A percentile compares a stretch with the other conserved stretches of the same genome.
Conservation (phyloP, 2,888 invertebrate species). For the Phlogophora meticulosa region DNA sequence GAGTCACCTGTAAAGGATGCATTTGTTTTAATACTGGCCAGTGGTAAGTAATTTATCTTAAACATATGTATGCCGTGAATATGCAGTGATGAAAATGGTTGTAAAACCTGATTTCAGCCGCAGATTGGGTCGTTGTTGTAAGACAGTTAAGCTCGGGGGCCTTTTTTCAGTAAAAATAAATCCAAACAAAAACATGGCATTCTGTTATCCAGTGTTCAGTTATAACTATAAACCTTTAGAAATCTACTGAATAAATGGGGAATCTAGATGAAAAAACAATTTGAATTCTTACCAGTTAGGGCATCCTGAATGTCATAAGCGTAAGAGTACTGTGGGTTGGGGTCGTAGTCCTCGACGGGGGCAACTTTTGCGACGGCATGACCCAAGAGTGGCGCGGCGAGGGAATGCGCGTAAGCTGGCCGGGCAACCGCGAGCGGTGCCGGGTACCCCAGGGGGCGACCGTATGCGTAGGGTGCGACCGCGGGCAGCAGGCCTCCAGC, state of each 20-base stretch:
- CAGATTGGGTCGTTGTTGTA: too few species aligned
- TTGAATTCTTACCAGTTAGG: constrained; percentile 90
- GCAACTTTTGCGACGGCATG: constrained; percentile 81
- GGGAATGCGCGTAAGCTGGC: constrained; percentile 62
- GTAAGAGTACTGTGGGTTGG: constrained; percentile 93
- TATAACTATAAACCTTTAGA: too few species aligned
- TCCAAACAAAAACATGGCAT: too few species aligned
- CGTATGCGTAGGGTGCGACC: constrained; percentile 78
- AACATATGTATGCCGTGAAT: background rate
- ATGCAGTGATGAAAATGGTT: background rate
- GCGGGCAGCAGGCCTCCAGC: constrained; percentile 76
- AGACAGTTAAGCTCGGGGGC: too few species aligned
- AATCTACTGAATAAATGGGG: too few species aligned
- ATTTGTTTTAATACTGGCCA: background rate
- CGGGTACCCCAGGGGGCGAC: constrained; percentile 72
- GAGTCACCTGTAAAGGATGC: constrained; percentile 81
- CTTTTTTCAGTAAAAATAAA: background rate
- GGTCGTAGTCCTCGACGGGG: constrained; percentile 91
- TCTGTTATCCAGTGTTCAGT: too few species aligned
- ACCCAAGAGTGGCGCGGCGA: constrained; percentile 71
- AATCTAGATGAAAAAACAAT: too few species aligned
- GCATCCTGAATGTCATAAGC: constrained; percentile 93
- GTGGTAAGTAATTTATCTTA: background rate
- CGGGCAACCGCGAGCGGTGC: constrained; percentile 80
- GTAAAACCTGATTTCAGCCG: background rate